Conservation (phyloP, 2,797 vertebrate species). For the Crotalus adamanteus region DNA sequence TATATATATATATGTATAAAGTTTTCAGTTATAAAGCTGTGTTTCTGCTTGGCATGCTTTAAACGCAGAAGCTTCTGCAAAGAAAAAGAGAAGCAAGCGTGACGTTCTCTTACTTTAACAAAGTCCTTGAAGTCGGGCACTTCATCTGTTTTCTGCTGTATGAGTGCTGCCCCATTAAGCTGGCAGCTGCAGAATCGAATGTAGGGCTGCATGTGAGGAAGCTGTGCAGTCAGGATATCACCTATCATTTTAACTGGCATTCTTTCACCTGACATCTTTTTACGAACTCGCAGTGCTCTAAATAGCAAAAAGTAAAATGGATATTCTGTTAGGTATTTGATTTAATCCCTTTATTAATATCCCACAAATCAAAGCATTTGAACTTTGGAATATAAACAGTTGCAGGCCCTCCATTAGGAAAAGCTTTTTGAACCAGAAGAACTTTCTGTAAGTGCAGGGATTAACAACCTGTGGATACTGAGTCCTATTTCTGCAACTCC, state of each 20-base stretch:
- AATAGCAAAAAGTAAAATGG: background rate
- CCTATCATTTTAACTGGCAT: constrained; percentile 99
- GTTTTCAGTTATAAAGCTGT: background rate
- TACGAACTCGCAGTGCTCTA: constrained; percentile 92
- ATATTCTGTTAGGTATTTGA: background rate
- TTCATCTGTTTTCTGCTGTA: constrained; percentile 96
- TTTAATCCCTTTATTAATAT: background rate
- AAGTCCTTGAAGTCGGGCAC: constrained; percentile 95
- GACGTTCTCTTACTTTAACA: constrained; percentile 81
- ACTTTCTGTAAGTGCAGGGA: background rate
- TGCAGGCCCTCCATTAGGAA: background rate
- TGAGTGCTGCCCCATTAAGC: constrained; percentile 93
- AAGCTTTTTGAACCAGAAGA: background rate
- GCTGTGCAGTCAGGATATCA: constrained; percentile 94
- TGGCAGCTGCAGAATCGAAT: constrained; percentile 98
- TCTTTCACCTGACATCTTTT: constrained; percentile 98
- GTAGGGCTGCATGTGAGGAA: constrained; percentile 98
- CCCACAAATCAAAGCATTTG: background rate
- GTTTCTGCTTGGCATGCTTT: background rate
- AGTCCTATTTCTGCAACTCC: background rate
- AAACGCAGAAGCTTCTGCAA: background rate
- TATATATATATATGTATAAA: background rate
- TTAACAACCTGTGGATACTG: background rate
- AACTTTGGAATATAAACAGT: background rate
- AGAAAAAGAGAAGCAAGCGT: background rate